Percentiles rank a stretch among this genome's conserved stretches.
Conservation (phyloP, 2,888 invertebrate genomes). For the Sthenelais limicola region DNA sequence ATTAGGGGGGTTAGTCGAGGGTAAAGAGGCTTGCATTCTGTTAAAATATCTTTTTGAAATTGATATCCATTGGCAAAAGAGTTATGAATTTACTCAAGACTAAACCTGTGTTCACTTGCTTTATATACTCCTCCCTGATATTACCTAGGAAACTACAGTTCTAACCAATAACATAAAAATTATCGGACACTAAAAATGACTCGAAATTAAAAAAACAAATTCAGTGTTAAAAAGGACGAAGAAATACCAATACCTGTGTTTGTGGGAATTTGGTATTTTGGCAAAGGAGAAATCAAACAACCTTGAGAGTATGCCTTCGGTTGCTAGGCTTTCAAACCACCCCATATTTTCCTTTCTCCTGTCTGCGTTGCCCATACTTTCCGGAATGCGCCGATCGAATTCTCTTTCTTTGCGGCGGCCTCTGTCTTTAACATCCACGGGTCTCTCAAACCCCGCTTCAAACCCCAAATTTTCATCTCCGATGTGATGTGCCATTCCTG, state of each 20-base stretch:
- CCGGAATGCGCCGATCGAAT: not conserved
- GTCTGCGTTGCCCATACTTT: conserved; percentile 1
- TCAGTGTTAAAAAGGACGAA: no score
- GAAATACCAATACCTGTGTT: not conserved
- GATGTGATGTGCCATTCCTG: conserved; percentile 11
- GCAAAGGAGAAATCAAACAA: not conserved
- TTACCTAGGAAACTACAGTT: no score
- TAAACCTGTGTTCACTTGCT: no score
- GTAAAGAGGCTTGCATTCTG: not conserved
- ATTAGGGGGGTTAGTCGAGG: not conserved
- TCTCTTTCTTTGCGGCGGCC: not conserved
- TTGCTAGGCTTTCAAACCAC: not conserved
- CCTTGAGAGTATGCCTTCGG: conserved; percentile 3
- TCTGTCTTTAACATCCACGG: not conserved
- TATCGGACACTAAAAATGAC: no score
- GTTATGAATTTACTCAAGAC: not conserved
- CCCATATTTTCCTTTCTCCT: conserved; percentile 2
- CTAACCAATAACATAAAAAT: no score
- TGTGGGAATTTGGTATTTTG: not conserved
- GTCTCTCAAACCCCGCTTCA: conserved; percentile 26
- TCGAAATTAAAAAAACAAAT: no score
- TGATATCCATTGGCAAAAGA: not conserved
- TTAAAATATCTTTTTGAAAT: not conserved
- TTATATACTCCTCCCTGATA: no score
- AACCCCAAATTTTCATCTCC: conserved; percentile 13